Evolutionary conservation across 2,797 vertebrate species (phyloP).

Genomic region (Pseudocheirus occidentalis): DNA sequence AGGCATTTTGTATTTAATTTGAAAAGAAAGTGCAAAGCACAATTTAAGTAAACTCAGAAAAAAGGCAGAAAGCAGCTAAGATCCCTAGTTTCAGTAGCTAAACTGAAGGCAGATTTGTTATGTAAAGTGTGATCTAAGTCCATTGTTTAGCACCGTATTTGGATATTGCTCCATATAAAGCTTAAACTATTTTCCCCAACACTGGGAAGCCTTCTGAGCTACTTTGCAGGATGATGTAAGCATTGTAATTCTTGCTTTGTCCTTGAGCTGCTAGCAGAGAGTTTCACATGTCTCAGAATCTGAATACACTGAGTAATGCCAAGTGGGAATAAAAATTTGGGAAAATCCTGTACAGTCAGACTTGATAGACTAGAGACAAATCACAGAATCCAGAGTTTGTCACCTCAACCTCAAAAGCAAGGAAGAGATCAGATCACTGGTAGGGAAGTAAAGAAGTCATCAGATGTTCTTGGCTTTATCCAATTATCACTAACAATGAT

Average conservation of each 20-base stretch:
- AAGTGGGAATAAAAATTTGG: constrained; percentile 54
- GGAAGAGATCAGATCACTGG: constrained; percentile 49
- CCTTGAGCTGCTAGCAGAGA: constrained; percentile 57
- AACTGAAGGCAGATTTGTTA: constrained; percentile 78
- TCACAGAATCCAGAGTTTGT: constrained; percentile 14
- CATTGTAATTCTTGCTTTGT: constrained; percentile 72
- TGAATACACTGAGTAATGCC: constrained; percentile 28
- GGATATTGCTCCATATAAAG: constrained; percentile 81
- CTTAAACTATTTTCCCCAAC: constrained; percentile 80
- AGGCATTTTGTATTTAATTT: constrained; percentile 43
- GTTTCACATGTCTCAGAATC: constrained; percentile 56
- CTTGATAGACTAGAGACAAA: constrained; percentile 26
- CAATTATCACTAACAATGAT: constrained; percentile 34
- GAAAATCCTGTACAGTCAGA: constrained; percentile 57
- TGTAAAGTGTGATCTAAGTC: constrained; percentile 80
- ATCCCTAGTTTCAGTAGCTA: constrained; percentile 43
- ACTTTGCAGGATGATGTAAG: constrained; percentile 85
- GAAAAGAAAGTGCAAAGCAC: constrained; percentile 49
- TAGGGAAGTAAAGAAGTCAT: constrained; percentile 35
- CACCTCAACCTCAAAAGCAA: constrained; percentile 45
- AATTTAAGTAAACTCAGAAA: neutral
- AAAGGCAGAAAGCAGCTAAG: constrained; percentile 62
- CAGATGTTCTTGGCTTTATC: constrained; percentile 37
- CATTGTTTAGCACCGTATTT: constrained; percentile 86
- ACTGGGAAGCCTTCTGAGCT: constrained; percentile 79